Conservation (phyloP, 2,113 vertebrate genomes). For the Coptodon rendalli region DNA sequence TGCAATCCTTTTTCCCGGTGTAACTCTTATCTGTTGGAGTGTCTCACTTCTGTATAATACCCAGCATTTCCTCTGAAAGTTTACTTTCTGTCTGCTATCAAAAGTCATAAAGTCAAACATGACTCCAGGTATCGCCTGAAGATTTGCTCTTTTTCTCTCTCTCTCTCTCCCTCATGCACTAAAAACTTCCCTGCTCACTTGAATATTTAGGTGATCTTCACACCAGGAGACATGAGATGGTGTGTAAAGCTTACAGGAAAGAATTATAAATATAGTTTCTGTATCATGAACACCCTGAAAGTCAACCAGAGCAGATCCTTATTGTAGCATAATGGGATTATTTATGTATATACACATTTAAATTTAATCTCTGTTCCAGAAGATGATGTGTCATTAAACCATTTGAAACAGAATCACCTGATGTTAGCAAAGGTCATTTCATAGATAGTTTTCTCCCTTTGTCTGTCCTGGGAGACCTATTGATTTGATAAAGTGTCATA, state of each 20-base stretch:
- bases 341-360: not conserved
- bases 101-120: not conserved
- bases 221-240: not conserved
- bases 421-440: not conserved
- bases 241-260: not conserved
- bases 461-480: not conserved
- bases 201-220: not conserved
- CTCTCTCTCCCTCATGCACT: not conserved
- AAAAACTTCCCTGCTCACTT: not conserved
- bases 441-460: not conserved
- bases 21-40: not conserved
- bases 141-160: rapidly evolving
- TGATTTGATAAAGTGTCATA: not conserved
- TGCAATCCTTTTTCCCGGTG: not conserved
- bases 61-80: not conserved
- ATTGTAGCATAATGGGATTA: not conserved
- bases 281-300: not conserved
- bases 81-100: not conserved
- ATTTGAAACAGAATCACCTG: not conserved
- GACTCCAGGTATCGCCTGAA: not conserved
- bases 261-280: not conserved
- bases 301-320: not conserved
- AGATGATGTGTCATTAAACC: not conserved
- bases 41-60: not conserved
- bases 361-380: not conserved